phyloP scores from a whole-genome alignment of 1,140 invertebrate genomes.

The Lerema accius region DNA sequence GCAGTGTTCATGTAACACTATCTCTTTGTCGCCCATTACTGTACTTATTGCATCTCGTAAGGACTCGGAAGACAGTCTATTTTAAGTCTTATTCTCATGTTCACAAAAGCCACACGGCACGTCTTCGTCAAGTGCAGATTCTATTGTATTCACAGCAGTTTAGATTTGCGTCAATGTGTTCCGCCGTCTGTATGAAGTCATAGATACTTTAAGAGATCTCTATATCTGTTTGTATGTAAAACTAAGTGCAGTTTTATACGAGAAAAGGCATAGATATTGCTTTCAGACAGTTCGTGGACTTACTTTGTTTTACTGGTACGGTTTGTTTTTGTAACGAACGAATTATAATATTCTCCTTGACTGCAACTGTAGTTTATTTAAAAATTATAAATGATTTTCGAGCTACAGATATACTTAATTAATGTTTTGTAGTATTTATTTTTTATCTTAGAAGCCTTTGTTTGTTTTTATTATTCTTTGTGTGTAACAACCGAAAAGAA shows the following conservation, averaged over 20 bases:
- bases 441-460: no score
- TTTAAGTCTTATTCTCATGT: background rate
- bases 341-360: background rate
- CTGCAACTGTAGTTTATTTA: no score
- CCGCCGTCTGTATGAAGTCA: constrained; percentile 25
- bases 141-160: constrained; percentile 20
- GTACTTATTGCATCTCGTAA: constrained; percentile 24
- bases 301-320: background rate
- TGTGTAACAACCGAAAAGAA: no score
- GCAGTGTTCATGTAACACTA: constrained; percentile 46
- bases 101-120: background rate
- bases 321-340: background rate
- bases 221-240: constrained; percentile 27
- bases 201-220: constrained; percentile 30
- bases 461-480: no score
- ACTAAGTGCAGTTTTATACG: constrained; percentile 15
- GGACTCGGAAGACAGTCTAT: background rate
- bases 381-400: no score
- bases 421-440: no score
- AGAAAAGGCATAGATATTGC: constrained; percentile 9
- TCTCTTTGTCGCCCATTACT: constrained; percentile 42
- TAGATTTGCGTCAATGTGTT: constrained; percentile 34
- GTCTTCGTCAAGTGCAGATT: constrained; percentile 15
- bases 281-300: constrained; percentile 3
- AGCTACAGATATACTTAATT: no score